A percentile compares a stretch with the other conserved stretches of the same genome.
These are phyloP conservation scores for Synanthedon formicaeformis DNA, from an alignment of 2,888 invertebrate genomes.

Conservation along the genomic window DNA sequence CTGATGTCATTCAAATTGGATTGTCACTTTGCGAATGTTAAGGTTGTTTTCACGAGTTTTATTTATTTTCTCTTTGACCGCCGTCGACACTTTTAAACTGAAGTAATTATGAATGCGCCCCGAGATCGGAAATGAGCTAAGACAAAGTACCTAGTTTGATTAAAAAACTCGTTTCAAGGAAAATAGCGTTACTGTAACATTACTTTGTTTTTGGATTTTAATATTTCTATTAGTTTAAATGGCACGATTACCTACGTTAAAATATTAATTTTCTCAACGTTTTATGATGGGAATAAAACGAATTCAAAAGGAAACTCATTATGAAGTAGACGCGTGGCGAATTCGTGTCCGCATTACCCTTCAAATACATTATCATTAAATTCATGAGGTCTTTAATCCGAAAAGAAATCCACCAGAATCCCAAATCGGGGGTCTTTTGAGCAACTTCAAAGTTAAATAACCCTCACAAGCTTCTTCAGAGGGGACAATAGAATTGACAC, in stretches of 20 bases:
- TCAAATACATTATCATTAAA: slow-evolving; percentile 63
- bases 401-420: slow-evolving; percentile 69
- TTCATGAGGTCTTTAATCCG: slow-evolving; percentile 67
- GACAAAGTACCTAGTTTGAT: too few relatives aligned
- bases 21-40: too few relatives aligned
- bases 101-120: too few relatives aligned
- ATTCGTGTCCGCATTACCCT: slow-evolving; percentile 45
- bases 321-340: slow-evolving; percentile 44
- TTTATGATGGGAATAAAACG: not conserved
- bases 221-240: too few relatives aligned
- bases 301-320: slow-evolving; percentile 17
- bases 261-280: not conserved
- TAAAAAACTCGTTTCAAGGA: too few relatives aligned
- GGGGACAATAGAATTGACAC: slow-evolving; percentile 19
- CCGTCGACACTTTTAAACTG: too few relatives aligned
- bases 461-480: slow-evolving; percentile 32
- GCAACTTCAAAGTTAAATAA: slow-evolving; percentile 69
- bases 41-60: too few relatives aligned
- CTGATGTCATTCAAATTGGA: not conserved
- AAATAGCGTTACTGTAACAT: too few relatives aligned
- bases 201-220: too few relatives aligned
- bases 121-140: too few relatives aligned
- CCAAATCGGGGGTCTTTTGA: slow-evolving; percentile 65
- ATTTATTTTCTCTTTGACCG: too few relatives aligned
- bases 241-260: not conserved